Conservation (phyloP, 1,140 invertebrate genomes). For the Saxidomus purpurata region DNA sequence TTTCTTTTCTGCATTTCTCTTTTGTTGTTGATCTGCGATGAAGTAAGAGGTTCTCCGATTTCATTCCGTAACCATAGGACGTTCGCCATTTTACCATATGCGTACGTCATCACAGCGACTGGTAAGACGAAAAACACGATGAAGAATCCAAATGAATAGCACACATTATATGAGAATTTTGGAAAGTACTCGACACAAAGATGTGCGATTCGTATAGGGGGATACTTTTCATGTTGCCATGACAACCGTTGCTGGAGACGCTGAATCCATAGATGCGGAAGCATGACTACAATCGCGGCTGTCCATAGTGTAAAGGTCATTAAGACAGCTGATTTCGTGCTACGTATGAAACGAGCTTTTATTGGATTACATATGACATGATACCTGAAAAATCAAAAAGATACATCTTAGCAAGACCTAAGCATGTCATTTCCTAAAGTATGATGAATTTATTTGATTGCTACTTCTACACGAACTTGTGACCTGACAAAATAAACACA, state of each 20-base stretch:
- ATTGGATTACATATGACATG: constrained; percentile 73
- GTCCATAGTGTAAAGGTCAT: constrained; percentile 62
- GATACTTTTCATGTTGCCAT: constrained; percentile 89
- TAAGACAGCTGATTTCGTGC: constrained; percentile 56
- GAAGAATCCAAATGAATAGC: constrained; percentile 89
- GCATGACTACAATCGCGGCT: constrained; percentile 56
- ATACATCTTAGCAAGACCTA: too few species aligned
- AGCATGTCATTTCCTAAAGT: too few species aligned
- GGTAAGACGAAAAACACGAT: constrained; percentile 67
- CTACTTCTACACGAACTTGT: too few species aligned
- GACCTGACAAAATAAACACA: too few species aligned
- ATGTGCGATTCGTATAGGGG: constrained; percentile 90
- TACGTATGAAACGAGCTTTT: constrained; percentile 66
- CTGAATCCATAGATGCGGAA: constrained; percentile 69
- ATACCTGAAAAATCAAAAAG: constrained; percentile 67
- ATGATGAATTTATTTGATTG: too few species aligned
- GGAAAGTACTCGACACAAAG: constrained; percentile 85
- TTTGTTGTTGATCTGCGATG: constrained; percentile 20
- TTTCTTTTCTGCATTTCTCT: constrained; percentile 66
- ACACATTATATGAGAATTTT: constrained; percentile 90
- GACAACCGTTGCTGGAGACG: constrained; percentile 54
- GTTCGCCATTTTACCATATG: constrained; percentile 68
- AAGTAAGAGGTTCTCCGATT: constrained; percentile 60
- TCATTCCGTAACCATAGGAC: constrained; percentile 66
- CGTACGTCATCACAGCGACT: constrained; percentile 64